These are phyloP conservation scores for Apotomis turbidana DNA, from an alignment of 2,888 invertebrate genomes.

Conservation along the genomic window DNA sequence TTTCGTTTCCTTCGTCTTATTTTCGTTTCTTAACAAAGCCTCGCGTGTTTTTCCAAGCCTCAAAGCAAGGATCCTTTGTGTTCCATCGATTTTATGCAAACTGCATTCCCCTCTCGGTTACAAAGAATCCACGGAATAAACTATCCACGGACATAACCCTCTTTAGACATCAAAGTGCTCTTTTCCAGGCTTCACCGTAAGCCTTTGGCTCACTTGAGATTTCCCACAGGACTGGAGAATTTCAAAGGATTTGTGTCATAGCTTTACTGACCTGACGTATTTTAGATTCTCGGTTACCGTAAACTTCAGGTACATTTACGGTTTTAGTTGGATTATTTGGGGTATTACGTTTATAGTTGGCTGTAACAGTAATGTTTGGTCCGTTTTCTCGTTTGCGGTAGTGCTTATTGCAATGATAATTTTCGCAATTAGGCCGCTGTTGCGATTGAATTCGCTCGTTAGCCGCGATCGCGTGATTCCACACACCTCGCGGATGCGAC, in stretches of 20 bases:
- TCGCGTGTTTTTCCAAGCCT: neutral
- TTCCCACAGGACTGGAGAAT: conserved; percentile 31
- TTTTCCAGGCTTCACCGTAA: conserved; percentile 30
- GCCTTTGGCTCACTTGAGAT: conserved; percentile 34
- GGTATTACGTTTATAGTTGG: conserved; percentile 16
- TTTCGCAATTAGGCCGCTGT: conserved; percentile 33
- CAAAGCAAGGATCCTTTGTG: conserved; percentile 26
- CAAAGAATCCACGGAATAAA: conserved; percentile 21
- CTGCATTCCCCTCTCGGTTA: conserved; percentile 37
- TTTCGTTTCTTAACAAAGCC: neutral
- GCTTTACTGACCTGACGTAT: conserved; percentile 15
- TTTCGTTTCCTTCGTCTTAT: neutral
- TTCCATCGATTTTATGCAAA: conserved; percentile 42
- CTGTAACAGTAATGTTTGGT: conserved; percentile 27
- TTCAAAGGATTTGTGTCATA: conserved; percentile 39
- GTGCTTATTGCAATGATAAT: conserved; percentile 31
- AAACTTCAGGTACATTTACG: neutral
- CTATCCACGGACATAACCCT: conserved; percentile 33
- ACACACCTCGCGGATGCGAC: conserved; percentile 46
- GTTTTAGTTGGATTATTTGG: neutral
- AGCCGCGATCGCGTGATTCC: conserved; percentile 49
- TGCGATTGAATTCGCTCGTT: conserved; percentile 28
- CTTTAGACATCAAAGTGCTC: conserved; percentile 38
- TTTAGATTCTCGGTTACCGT: neutral
- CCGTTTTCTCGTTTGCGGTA: conserved; percentile 25